These are phyloP conservation scores for Drosophila bocqueti DNA, from an alignment of 1,140 invertebrate genomes.

Conservation along the genomic window DNA sequence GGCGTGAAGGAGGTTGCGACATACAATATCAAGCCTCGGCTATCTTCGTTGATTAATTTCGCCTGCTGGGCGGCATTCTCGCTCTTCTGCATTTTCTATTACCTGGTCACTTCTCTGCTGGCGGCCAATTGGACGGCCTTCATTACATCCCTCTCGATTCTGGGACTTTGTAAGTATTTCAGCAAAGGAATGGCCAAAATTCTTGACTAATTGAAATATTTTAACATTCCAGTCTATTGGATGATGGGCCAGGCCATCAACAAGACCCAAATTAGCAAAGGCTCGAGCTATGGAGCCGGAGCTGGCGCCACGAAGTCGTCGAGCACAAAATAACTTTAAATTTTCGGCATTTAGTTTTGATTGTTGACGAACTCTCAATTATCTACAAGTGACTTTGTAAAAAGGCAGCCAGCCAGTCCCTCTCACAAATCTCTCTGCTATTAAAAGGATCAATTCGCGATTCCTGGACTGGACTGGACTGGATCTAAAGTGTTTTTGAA, in stretches of 20 bases:
- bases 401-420: conserved; percentile 18
- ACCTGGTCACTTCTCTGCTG: conserved; percentile 88
- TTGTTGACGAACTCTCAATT: conserved; percentile 65
- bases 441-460: conserved; percentile 41
- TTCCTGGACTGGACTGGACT: conserved; percentile 26
- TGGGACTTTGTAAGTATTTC: conserved; percentile 89
- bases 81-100: conserved; percentile 90
- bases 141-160: conserved; percentile 88
- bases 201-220: background rate
- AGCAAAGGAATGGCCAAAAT: background rate
- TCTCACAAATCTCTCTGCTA: conserved; percentile 44
- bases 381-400: conserved; percentile 61
- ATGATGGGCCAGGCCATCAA: conserved; percentile 92
- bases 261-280: conserved; percentile 93
- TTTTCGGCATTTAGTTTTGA: conserved; percentile 50
- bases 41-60: conserved; percentile 90
- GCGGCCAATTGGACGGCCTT: conserved; percentile 91
- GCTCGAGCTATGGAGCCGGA: conserved; percentile 90
- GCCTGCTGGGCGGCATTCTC: conserved; percentile 89
- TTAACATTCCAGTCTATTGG: conserved; percentile 89
- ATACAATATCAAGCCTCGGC: conserved; percentile 87
- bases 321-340: conserved; percentile 71
- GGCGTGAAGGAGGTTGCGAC: conserved; percentile 88
- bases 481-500: conserved; percentile 41
- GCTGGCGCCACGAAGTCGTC: conserved; percentile 37